Evolutionary conservation across 1,140 invertebrate species (phyloP).

Genomic region (Papilio machaon): DNA sequence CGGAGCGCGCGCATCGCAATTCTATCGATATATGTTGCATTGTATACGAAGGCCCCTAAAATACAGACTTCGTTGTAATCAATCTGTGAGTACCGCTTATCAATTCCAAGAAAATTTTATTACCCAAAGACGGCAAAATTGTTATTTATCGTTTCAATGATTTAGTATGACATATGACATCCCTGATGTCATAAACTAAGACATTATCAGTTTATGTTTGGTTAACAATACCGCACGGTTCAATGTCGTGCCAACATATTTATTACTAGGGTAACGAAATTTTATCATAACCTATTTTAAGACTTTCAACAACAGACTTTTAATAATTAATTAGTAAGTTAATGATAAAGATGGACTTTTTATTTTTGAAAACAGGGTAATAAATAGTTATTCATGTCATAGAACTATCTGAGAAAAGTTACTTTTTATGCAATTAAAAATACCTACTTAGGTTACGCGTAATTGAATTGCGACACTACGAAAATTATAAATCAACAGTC

Average conservation of each 20-base stretch:
- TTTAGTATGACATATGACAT: conserved; percentile 23
- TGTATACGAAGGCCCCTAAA: too few species aligned
- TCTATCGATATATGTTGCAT: too few species aligned
- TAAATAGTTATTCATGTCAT: too few species aligned
- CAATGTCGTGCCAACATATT: neutral
- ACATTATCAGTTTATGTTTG: neutral
- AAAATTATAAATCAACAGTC: too few species aligned
- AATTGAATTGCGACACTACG: too few species aligned
- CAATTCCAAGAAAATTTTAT: neutral
- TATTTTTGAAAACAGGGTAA: too few species aligned
- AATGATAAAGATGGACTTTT: too few species aligned
- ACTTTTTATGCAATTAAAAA: too few species aligned
- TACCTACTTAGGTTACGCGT: too few species aligned
- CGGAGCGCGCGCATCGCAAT: too few species aligned
- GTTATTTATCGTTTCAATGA: neutral
- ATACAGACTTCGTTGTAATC: neutral
- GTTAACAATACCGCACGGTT: neutral
- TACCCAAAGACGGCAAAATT: neutral
- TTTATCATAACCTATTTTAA: neutral
- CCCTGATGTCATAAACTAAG: neutral
- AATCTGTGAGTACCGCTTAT: neutral
- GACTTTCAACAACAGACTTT: neutral
- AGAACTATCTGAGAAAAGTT: too few species aligned
- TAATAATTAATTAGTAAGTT: neutral
- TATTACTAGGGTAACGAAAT: neutral